phyloP scores from a whole-genome alignment of 2,113 vertebrate genomes.

The Balaeniceps rex region DNA sequence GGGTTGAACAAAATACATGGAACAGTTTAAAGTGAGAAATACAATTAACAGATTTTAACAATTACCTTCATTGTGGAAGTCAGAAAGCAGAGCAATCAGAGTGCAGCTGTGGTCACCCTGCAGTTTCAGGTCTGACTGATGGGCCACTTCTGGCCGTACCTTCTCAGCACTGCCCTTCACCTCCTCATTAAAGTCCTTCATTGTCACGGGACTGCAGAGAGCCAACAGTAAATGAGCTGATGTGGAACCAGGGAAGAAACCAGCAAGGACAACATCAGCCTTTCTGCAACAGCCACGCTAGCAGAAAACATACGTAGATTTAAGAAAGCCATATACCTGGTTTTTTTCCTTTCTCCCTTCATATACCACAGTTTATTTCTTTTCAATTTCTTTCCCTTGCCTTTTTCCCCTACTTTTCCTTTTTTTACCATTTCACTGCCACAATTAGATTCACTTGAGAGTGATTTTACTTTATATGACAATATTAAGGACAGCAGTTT shows the following conservation, averaged over 20 bases:
- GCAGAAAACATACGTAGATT: neutral
- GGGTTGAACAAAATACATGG: neutral
- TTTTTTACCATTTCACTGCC: neutral
- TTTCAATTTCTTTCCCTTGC: neutral
- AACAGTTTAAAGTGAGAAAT: neutral
- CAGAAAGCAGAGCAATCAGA: neutral
- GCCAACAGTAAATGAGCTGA: neutral
- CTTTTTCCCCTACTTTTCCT: neutral
- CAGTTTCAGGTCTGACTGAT: neutral
- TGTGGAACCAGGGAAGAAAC: neutral
- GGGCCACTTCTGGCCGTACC: neutral
- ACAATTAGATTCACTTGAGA: neutral
- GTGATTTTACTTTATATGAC: neutral
- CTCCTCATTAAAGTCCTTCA: neutral
- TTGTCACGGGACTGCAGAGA: neutral
- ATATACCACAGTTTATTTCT: neutral
- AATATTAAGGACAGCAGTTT: neutral
- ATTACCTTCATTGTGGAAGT: neutral
- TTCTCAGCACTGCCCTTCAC: neutral
- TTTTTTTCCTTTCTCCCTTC: neutral
- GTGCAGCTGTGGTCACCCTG: neutral
- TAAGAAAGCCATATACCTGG: neutral
- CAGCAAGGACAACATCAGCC: neutral
- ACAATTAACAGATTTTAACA: neutral
- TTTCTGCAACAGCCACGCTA: neutral